These are phyloP conservation scores for Pseudois nayaur DNA, from an alignment of 2,113 vertebrate genomes.

Conservation along the genomic window DNA sequence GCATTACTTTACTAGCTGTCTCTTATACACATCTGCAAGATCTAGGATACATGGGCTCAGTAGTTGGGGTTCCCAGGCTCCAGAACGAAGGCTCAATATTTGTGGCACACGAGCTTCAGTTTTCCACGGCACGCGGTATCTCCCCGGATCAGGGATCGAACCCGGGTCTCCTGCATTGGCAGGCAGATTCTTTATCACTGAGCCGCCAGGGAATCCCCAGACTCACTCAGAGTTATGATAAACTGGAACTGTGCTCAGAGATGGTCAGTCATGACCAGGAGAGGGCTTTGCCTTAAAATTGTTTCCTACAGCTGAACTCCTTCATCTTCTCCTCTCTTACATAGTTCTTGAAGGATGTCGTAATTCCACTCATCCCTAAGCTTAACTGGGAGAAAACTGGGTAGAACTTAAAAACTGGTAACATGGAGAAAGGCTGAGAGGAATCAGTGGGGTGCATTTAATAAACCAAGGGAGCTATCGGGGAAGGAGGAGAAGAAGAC, in stretches of 20 bases:
- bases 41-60: not conserved
- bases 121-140: rapidly evolving
- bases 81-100: not conserved
- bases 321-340: not conserved
- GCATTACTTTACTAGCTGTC: too few species aligned
- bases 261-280: not conserved
- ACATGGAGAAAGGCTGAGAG: not conserved
- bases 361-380: not conserved
- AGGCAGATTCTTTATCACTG: not conserved
- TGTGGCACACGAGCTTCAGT: not conserved
- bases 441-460: not conserved
- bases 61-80: not conserved
- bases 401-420: not conserved
- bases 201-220: not conserved
- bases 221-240: not conserved
- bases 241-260: not conserved
- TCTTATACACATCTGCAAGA: too few species aligned
- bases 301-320: not conserved
- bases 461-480: not conserved
- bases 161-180: not conserved
- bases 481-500: not conserved
- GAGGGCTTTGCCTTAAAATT: not conserved
- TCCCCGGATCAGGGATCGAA: not conserved
- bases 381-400: not conserved
- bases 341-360: not conserved